Conservation (phyloP, 2,888 invertebrate genomes). For the Deilephila porcellus region DNA sequence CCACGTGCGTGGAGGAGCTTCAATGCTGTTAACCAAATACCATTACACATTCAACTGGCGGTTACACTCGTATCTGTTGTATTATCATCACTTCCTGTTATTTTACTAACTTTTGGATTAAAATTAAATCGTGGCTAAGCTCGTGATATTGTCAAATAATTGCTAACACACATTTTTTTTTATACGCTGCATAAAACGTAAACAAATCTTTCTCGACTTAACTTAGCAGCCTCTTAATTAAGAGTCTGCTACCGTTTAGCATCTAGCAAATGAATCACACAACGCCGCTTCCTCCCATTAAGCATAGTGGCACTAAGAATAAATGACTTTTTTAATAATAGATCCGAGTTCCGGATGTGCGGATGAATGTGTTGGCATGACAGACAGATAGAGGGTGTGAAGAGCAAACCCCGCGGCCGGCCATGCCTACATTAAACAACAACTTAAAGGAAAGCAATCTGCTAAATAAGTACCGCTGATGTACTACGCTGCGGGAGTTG, state of each 20-base stretch:
- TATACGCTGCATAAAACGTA: no score
- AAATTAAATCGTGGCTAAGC: no score
- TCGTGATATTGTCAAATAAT: no score
- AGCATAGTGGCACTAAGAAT: slow-evolving; percentile 23
- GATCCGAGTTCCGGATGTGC: slow-evolving; percentile 21
- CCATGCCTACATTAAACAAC: slow-evolving; percentile 81
- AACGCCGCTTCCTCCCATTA: slow-evolving; percentile 20
- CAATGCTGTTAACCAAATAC: neutral
- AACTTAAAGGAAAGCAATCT: slow-evolving; percentile 85
- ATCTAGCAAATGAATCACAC: neutral
- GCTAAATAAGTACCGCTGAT: slow-evolving; percentile 79
- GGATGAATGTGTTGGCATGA: slow-evolving; percentile 18
- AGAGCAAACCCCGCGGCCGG: slow-evolving; percentile 42
- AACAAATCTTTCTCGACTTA: neutral
- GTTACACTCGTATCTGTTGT: neutral
- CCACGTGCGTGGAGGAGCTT: neutral
- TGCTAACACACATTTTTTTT: no score
- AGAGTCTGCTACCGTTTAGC: slow-evolving; percentile 1
- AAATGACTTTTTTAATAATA: slow-evolving; percentile 28
- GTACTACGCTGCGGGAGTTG: slow-evolving; percentile 47
- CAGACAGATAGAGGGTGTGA: slow-evolving; percentile 29
- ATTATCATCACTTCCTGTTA: neutral
- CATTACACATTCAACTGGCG: neutral
- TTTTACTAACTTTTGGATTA: no score
- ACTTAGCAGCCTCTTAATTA: neutral